phyloP scores from a whole-genome alignment of 2,888 invertebrate genomes.

The Parochlus steinenii region DNA sequence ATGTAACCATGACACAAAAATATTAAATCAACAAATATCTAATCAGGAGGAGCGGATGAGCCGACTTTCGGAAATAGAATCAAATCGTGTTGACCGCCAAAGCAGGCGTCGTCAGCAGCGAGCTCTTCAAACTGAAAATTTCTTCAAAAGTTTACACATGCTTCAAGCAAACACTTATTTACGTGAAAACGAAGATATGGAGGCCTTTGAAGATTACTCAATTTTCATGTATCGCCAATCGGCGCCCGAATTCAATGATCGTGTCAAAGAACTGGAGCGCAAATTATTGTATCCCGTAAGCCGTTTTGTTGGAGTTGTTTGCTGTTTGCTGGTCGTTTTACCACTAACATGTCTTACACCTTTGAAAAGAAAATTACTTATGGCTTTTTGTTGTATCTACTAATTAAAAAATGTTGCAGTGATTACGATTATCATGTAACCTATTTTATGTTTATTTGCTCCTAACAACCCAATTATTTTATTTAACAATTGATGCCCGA shows the following conservation, averaged over 20 bases:
- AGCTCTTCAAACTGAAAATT: slow-evolving; percentile 62
- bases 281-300: slow-evolving; percentile 60
- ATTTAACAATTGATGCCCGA: too few species aligned
- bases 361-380: not conserved
- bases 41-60: slow-evolving; percentile 59
- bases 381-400: not conserved
- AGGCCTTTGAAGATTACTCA: slow-evolving; percentile 65
- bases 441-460: too few species aligned
- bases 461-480: too few species aligned
- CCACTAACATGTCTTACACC: not conserved
- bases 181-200: slow-evolving; percentile 37
- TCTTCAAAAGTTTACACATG: slow-evolving; percentile 73
- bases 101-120: slow-evolving; percentile 48
- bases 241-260: slow-evolving; percentile 68
- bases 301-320: slow-evolving; percentile 16
- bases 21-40: too few species aligned
- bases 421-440: not conserved
- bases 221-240: slow-evolving; percentile 72
- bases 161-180: slow-evolving; percentile 52
- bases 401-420: not conserved
- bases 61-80: slow-evolving; percentile 55
- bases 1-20: too few species aligned
- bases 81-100: slow-evolving; percentile 46
- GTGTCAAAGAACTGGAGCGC: slow-evolving; percentile 65
- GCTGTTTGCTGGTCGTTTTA: slow-evolving; percentile 11